These are phyloP conservation scores for Pygathrix nemaeus DNA, from an alignment of 2,113 vertebrate species.

Conservation along the genomic window DNA sequence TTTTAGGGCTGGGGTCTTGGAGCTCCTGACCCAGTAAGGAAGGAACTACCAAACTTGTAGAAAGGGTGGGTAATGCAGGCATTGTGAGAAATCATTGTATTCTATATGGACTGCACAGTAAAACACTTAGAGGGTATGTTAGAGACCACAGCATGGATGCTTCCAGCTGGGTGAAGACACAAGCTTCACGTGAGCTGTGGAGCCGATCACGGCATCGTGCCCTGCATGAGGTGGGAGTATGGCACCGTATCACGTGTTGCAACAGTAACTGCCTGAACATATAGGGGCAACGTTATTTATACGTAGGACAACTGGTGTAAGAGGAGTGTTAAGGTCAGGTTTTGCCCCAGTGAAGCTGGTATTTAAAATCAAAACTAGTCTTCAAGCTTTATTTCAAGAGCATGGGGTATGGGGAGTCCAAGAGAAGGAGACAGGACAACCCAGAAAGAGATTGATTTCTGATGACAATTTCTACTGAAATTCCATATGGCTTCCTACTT, in stretches of 20 bases:
- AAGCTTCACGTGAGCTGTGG: conserved; percentile 53
- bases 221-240: conserved; percentile 52
- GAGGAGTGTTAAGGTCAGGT: conserved; percentile 35
- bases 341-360: neutral
- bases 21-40: conserved; percentile 52
- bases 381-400: conserved; percentile 38
- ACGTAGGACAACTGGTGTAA: conserved; percentile 21
- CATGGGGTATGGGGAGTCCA: no score
- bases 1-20: conserved; percentile 60
- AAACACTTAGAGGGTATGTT: conserved; percentile 69
- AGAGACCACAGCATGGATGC: conserved; percentile 67
- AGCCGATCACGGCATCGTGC: conserved; percentile 35
- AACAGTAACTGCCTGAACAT: conserved; percentile 66
- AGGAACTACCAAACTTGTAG: neutral
- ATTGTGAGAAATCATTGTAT: conserved; percentile 71
- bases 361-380: conserved; percentile 30
- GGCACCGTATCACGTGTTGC: conserved; percentile 34
- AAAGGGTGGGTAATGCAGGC: conserved; percentile 35
- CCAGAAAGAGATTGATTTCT: neutral
- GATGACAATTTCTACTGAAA: conserved; percentile 20
- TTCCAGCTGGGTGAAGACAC: conserved; percentile 78
- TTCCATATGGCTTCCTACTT: neutral
- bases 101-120: conserved; percentile 16
- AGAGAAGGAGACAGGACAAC: neutral
- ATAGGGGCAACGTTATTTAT: conserved; percentile 72